A percentile compares a stretch with the other conserved stretches of the same genome.
Evolutionary conservation across 1,140 invertebrate species (phyloP).

Genomic region (Scaptomyza hsui): DNA sequence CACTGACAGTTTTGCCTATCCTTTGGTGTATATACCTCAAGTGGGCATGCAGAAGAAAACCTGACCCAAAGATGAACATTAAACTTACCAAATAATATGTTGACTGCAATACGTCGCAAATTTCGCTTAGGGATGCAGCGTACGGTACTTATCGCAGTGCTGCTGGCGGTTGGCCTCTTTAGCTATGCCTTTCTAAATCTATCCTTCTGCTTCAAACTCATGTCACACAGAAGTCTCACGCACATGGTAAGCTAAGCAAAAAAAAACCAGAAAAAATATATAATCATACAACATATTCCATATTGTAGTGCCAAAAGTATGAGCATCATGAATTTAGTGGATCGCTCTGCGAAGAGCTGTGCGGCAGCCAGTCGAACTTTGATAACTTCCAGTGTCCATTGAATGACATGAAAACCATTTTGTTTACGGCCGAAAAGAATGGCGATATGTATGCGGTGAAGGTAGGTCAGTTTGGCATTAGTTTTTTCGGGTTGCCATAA

Average conservation of each 20-base stretch:
- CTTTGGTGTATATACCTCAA: constrained; percentile 52
- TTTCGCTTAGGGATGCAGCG: constrained; percentile 76
- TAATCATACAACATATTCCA: not conserved
- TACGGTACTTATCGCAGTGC: constrained; percentile 68
- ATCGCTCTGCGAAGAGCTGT: constrained; percentile 74
- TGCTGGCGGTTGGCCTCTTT: constrained; percentile 70
- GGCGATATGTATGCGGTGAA: constrained; percentile 74
- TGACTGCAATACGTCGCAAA: constrained; percentile 70
- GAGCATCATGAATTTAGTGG: constrained; percentile 74
- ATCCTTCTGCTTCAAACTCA: constrained; percentile 78
- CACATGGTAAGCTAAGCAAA: constrained; percentile 61
- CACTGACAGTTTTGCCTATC: constrained; percentile 30
- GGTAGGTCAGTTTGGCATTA: constrained; percentile 57
- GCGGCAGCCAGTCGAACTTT: constrained; percentile 56
- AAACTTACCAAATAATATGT: constrained; percentile 52
- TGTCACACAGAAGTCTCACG: constrained; percentile 76
- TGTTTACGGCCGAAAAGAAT: constrained; percentile 78
- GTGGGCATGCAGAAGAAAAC: constrained; percentile 34
- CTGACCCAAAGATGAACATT: constrained; percentile 31
- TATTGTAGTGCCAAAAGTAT: constrained; percentile 67
- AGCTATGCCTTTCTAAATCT: constrained; percentile 79
- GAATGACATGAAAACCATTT: constrained; percentile 71
- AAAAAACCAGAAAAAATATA: not conserved
- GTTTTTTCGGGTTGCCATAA: constrained; percentile 30
- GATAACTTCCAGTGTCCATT: constrained; percentile 74